phyloP scores from a whole-genome alignment of 64 coral and sea anemone genomes.

The Cladopsammia gracilis region DNA sequence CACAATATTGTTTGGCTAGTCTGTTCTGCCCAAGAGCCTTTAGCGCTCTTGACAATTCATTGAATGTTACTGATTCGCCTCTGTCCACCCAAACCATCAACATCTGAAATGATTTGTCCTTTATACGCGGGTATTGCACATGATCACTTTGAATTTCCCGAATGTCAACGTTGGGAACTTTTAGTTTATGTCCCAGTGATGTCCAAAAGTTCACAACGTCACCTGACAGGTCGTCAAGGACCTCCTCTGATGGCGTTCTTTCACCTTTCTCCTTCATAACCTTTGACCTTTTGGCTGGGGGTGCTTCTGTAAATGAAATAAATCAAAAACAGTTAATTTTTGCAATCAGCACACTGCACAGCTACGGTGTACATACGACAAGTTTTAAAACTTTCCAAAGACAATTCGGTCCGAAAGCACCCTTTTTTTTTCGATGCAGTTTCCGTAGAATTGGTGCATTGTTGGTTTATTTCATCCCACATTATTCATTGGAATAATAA shows the following conservation, averaged over 20 bases:
- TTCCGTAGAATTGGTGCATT: too few species aligned
- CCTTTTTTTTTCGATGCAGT: too few species aligned
- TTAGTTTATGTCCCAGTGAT: slow-evolving; percentile 49
- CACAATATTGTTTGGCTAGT: slow-evolving; percentile 44
- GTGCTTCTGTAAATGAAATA: not conserved
- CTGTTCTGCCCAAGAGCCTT: slow-evolving; percentile 34
- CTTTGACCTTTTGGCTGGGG: not conserved
- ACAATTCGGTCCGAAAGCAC: too few species aligned
- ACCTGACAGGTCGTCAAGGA: slow-evolving; percentile 35
- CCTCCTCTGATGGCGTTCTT: slow-evolving; percentile 27
- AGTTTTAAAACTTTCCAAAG: too few species aligned
- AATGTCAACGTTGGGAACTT: slow-evolving; percentile 54
- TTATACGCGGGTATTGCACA: slow-evolving; percentile 43
- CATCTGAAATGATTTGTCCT: slow-evolving; percentile 78
- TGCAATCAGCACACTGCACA: too few species aligned
- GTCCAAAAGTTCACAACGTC: slow-evolving; percentile 66
- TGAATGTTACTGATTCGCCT: slow-evolving; percentile 17
- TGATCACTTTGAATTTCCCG: slow-evolving; percentile 61
- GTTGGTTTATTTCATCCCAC: too few species aligned
- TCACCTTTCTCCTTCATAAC: slow-evolving; percentile 5
- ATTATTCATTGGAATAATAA: too few species aligned
- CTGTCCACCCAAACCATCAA: slow-evolving; percentile 68
- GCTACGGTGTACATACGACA: too few species aligned
- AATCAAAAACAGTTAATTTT: too few species aligned
- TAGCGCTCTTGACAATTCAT: slow-evolving; percentile 53